Percentiles rank a stretch among this genome's conserved stretches.
These are phyloP conservation scores for Sturmia bella DNA, from an alignment of 2,888 invertebrate species.

Conservation along the genomic window DNA sequence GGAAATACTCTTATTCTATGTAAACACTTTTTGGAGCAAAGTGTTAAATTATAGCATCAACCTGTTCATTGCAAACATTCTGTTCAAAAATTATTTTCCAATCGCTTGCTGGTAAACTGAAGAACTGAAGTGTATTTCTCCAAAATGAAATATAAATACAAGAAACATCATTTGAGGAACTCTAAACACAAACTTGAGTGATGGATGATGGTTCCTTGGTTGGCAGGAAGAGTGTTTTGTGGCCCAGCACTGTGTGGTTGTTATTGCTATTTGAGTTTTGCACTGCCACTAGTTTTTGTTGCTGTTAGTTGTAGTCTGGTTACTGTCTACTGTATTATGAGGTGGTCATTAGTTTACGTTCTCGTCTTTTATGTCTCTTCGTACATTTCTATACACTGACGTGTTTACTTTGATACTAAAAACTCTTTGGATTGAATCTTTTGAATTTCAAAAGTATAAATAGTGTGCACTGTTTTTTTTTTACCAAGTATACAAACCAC, in stretches of 20 bases:
- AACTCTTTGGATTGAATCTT: constrained; percentile 37
- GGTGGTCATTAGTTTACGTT: constrained; percentile 79
- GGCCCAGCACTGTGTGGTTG: constrained; percentile 66
- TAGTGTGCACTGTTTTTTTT: constrained; percentile 4
- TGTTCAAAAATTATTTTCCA: constrained; percentile 5
- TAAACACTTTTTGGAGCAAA: constrained; percentile 17
- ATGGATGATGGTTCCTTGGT: constrained; percentile 75
- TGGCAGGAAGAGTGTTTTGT: constrained; percentile 74
- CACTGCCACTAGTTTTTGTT: constrained; percentile 59
- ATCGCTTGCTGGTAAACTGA: constrained; percentile 5
- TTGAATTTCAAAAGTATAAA: constrained; percentile 7
- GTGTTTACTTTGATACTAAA: constrained; percentile 25
- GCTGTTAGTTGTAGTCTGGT: constrained; percentile 74
- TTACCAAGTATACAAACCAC: constrained; percentile 45
- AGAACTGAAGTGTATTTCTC: constrained; percentile 20
- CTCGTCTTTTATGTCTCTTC: constrained; percentile 69
- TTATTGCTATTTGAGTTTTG: constrained; percentile 64
- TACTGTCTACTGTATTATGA: constrained; percentile 78
- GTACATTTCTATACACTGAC: constrained; percentile 17
- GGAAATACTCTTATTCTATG: not conserved
- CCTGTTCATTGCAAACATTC: constrained; percentile 36
- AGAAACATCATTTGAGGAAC: constrained; percentile 26
- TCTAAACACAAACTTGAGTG: constrained; percentile 59
- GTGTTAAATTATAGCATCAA: constrained; percentile 43
- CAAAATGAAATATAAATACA: no score